Conservation (phyloP, 2,797 vertebrate genomes). For the Lates japonicus region DNA sequence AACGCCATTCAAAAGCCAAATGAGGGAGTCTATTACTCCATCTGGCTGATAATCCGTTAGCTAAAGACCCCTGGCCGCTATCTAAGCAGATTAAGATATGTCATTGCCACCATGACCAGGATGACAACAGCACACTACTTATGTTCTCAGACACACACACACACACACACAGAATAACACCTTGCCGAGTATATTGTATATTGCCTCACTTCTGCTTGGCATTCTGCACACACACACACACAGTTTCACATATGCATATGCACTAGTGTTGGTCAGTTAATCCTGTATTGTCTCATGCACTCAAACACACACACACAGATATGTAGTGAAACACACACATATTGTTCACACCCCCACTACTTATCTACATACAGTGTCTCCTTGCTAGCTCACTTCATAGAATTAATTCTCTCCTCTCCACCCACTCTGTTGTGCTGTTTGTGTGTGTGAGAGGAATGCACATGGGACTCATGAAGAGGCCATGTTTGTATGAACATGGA, state of each 20-base stretch:
- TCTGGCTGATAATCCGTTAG: slow-evolving; percentile 93
- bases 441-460: slow-evolving; percentile 67
- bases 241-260: not conserved
- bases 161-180: not conserved
- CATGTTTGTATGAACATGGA: slow-evolving; percentile 79
- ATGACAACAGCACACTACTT: slow-evolving; percentile 64
- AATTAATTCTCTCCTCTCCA: slow-evolving; percentile 82
- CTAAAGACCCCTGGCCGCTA: slow-evolving; percentile 91
- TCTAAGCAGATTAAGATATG: slow-evolving; percentile 91
- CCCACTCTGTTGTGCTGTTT: slow-evolving; percentile 68
- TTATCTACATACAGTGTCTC: slow-evolving; percentile 76
- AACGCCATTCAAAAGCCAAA: slow-evolving; percentile 98
- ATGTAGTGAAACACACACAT: slow-evolving; percentile 6
- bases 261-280: slow-evolving; percentile 44
- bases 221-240: slow-evolving; percentile 23
- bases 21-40: slow-evolving; percentile 99
- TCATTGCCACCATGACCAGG: slow-evolving; percentile 73
- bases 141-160: slow-evolving; percentile 34
- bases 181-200: slow-evolving; percentile 9
- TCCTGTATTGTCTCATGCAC: slow-evolving; percentile 29
- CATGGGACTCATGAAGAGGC: slow-evolving; percentile 80
- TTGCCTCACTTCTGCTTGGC: slow-evolving; percentile 8
- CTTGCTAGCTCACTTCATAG: slow-evolving; percentile 79
- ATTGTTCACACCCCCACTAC: slow-evolving; percentile 28
- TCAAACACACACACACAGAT: slow-evolving; percentile 15